A percentile compares a stretch with the other conserved stretches of the same genome.
These are phyloP conservation scores for Chamaetylas fuelleborni DNA, from an alignment of 2,113 vertebrate species.

Conservation along the genomic window DNA sequence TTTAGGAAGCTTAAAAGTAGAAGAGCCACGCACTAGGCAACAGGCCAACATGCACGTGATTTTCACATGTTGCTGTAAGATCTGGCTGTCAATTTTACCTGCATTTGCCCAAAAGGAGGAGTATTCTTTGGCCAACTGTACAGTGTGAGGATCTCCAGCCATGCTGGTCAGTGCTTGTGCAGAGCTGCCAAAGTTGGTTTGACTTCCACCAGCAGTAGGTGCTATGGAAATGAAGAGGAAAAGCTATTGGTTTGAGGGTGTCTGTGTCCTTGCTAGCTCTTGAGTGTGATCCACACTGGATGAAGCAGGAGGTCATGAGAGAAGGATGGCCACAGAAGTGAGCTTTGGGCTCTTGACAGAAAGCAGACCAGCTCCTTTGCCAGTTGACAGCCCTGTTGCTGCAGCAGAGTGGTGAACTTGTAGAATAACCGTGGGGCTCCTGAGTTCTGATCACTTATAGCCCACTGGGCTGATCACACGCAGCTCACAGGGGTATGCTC, in stretches of 20 bases:
- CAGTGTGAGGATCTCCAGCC: background rate
- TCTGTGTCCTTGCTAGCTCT: background rate
- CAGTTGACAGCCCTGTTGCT: background rate
- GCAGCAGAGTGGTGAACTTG: background rate
- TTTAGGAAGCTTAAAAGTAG: background rate
- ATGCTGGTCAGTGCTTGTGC: background rate
- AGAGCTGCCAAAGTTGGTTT: background rate
- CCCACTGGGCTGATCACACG: background rate
- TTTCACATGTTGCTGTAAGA: background rate
- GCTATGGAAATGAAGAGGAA: background rate
- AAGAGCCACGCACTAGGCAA: background rate
- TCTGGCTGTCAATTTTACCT: background rate
- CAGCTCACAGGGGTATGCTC: background rate
- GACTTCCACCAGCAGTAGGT: background rate
- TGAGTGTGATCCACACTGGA: background rate
- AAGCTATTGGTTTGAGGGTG: background rate
- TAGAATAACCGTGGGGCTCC: background rate
- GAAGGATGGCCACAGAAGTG: background rate
- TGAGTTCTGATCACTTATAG: background rate
- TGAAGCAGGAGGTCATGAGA: background rate
- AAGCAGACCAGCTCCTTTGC: background rate
- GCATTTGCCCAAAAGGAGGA: background rate
- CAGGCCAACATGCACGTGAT: fast-evolving
- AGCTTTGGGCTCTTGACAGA: background rate
- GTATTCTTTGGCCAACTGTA: background rate